These are phyloP conservation scores for Agapetus fuscipes DNA, from an alignment of 2,888 invertebrate genomes.

Conservation along the genomic window DNA sequence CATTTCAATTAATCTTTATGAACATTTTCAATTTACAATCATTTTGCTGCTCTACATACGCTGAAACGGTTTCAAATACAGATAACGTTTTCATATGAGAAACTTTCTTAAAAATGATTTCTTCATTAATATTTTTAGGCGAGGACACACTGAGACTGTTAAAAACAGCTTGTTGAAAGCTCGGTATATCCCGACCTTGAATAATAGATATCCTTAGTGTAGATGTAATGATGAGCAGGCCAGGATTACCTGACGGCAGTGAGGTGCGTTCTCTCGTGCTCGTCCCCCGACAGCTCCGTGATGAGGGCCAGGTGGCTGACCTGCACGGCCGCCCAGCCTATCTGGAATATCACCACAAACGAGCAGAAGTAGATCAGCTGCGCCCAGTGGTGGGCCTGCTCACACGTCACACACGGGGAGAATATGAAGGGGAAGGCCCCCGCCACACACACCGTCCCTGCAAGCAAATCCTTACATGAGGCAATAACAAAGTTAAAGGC, in stretches of 20 bases:
- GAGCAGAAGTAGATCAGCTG: slow-evolving; percentile 66
- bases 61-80: no score
- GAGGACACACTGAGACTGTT: no score
- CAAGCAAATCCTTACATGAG: slow-evolving; percentile 24
- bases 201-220: no score
- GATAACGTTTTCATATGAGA: no score
- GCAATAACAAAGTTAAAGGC: slow-evolving; percentile 2
- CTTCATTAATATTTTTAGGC: not conserved
- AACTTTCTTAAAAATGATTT: not conserved
- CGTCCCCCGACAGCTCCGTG: slow-evolving; percentile 67
- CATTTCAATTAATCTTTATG: no score
- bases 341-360: slow-evolving; percentile 78
- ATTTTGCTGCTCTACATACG: no score
- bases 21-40: no score
- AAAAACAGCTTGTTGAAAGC: no score
- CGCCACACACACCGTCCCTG: slow-evolving; percentile 67
- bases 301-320: slow-evolving; percentile 86
- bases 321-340: slow-evolving; percentile 89
- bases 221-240: no score
- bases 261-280: slow-evolving; percentile 64
- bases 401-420: slow-evolving; percentile 61
- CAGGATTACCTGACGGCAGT: slow-evolving; percentile 69
- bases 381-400: slow-evolving; percentile 52
- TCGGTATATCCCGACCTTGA: no score
- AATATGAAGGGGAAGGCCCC: slow-evolving; percentile 83